phyloP scores from a whole-genome alignment of 2,888 invertebrate species.

The Macropis europaea region DNA sequence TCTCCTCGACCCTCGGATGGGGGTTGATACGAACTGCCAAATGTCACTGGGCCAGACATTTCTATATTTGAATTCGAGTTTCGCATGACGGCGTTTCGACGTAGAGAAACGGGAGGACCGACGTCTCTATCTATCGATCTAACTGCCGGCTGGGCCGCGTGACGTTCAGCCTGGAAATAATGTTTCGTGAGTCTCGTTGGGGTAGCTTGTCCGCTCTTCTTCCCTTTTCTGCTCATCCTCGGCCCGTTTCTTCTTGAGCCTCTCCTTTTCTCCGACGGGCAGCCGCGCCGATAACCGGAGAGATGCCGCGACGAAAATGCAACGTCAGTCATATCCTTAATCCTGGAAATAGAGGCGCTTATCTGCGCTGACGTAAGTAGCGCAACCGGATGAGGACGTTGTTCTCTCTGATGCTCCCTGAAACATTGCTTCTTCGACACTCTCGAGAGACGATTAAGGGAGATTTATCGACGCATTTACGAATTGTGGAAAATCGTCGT shows the following conservation, averaged over 20 bases:
- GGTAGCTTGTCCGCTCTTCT: slow-evolving; percentile 28
- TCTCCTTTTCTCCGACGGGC: not conserved
- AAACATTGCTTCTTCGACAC: not conserved
- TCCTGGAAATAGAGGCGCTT: slow-evolving; percentile 57
- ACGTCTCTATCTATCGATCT: slow-evolving; percentile 57
- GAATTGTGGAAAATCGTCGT: not conserved
- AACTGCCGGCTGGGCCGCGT: slow-evolving; percentile 46
- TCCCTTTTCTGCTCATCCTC: not conserved
- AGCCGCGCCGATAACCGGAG: slow-evolving; percentile 46
- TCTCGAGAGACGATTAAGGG: too few relatives aligned
- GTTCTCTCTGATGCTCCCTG: not conserved
- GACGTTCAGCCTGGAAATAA: slow-evolving; percentile 57
- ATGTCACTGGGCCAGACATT: slow-evolving; percentile 69
- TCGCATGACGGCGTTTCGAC: slow-evolving; percentile 46
- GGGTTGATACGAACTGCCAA: slow-evolving; percentile 71
- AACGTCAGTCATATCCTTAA: slow-evolving; percentile 58
- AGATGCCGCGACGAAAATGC: slow-evolving; percentile 52
- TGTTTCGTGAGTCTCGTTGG: slow-evolving; percentile 52
- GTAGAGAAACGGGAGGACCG: slow-evolving; percentile 46
- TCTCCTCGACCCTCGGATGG: slow-evolving; percentile 52
- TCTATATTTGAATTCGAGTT: slow-evolving; percentile 69
- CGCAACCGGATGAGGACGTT: slow-evolving; percentile 28
- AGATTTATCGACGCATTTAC: too few relatives aligned
- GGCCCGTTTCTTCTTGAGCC: not conserved
- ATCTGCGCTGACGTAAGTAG: slow-evolving; percentile 57